Percentiles rank a stretch among this genome's conserved stretches.
These are phyloP conservation scores for Agonopterix heracliana DNA, from an alignment of 2,888 invertebrate species.

Conservation along the genomic window DNA sequence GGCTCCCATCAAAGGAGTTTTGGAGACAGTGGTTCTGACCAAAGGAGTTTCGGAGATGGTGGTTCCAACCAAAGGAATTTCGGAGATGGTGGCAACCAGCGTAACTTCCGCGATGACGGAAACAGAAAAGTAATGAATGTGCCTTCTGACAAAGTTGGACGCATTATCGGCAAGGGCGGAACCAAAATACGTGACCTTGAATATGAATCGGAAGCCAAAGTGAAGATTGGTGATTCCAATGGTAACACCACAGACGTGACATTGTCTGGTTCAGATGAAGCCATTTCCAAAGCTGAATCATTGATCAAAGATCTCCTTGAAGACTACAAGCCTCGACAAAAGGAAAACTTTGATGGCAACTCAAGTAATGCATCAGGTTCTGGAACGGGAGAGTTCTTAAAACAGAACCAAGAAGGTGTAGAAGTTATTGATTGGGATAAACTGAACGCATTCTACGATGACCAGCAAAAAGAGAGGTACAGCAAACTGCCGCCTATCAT, in stretches of 20 bases:
- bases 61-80: slow-evolving; percentile 6
- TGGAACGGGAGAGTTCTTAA: slow-evolving; percentile 38
- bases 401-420: slow-evolving; percentile 40
- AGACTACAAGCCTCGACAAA: slow-evolving; percentile 31
- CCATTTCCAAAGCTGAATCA: slow-evolving; percentile 59
- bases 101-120: slow-evolving; percentile 20
- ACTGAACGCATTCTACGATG: slow-evolving; percentile 71
- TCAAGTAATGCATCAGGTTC: not conserved
- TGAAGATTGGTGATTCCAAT: slow-evolving; percentile 77
- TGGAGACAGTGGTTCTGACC: not conserved
- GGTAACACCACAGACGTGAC: slow-evolving; percentile 55
- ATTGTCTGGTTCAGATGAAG: slow-evolving; percentile 66
- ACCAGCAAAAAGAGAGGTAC: slow-evolving; percentile 77
- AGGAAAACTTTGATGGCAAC: slow-evolving; percentile 9
- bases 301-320: slow-evolving; percentile 50
- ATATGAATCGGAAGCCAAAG: slow-evolving; percentile 81
- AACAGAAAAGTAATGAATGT: slow-evolving; percentile 51
- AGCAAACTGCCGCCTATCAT: slow-evolving; percentile 79
- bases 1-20: not conserved
- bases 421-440: slow-evolving; percentile 77
- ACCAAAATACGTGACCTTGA: slow-evolving; percentile 89
- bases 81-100: slow-evolving; percentile 18
- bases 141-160: slow-evolving; percentile 65
- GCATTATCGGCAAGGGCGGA: slow-evolving; percentile 87
- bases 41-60: not conserved